phyloP scores from a whole-genome alignment of 2,797 vertebrate genomes.

The Meriones psammophilus region DNA sequence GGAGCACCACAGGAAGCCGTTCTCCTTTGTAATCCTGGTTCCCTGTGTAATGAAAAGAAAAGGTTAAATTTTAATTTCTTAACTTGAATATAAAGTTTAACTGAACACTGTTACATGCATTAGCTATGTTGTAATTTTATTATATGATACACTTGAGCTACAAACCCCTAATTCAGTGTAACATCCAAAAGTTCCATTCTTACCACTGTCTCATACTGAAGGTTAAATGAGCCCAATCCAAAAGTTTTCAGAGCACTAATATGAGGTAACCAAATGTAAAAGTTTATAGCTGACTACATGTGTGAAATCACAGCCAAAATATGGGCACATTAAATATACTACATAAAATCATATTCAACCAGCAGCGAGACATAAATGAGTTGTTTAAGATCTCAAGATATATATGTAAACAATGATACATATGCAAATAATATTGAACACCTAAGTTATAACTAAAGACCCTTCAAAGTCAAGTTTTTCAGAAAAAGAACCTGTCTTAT shows the following conservation, averaged over 20 bases:
- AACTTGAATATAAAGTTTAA: constrained; percentile 42
- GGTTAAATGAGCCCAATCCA: background rate
- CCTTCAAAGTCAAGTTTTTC: background rate
- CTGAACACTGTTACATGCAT: background rate
- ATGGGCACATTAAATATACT: background rate
- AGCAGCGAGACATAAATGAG: background rate
- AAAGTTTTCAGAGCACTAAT: background rate
- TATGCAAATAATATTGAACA: background rate
- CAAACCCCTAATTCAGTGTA: background rate
- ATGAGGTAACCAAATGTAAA: background rate
- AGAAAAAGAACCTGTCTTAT: background rate
- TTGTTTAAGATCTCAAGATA: background rate
- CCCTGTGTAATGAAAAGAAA: constrained; percentile 64
- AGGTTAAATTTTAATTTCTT: constrained; percentile 67
- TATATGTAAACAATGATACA: background rate
- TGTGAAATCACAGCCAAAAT: background rate
- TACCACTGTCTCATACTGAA: background rate
- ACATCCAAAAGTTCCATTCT: constrained; percentile 31
- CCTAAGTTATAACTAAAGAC: background rate
- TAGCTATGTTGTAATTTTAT: background rate
- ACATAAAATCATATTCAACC: background rate
- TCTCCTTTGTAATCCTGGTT: constrained; percentile 56
- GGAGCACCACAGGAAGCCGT: constrained; percentile 30
- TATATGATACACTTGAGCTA: constrained; percentile 31
- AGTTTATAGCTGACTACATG: background rate